phyloP scores from a whole-genome alignment of 2,113 vertebrate species.

The Mugil cephalus region DNA sequence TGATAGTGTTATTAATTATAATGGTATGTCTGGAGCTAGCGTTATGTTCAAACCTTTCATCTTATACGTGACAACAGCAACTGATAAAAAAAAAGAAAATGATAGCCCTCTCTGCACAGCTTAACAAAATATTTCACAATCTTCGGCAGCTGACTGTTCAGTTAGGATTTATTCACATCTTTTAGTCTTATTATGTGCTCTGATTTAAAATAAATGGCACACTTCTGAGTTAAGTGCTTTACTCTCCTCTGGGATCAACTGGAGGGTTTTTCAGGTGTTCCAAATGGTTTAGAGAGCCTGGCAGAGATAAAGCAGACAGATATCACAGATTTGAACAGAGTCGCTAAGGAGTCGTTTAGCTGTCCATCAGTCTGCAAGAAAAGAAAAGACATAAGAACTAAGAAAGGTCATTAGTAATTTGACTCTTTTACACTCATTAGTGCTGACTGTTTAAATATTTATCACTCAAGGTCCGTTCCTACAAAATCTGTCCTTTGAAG shows the following conservation, averaged over 20 bases:
- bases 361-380: too few species aligned
- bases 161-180: not conserved
- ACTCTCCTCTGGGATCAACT: constrained; percentile 23
- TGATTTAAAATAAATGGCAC: not conserved
- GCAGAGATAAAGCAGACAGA: not conserved
- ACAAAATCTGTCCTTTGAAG: constrained; percentile 12
- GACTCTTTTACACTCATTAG: too few species aligned
- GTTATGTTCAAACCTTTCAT: constrained; percentile 32
- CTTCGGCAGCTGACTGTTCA: constrained; percentile 1
- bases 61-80: constrained; percentile 14
- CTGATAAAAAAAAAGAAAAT: constrained; percentile 18
- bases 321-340: not conserved
- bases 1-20: constrained; percentile 47
- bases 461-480: too few species aligned
- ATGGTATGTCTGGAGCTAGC: constrained; percentile 18
- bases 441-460: too few species aligned
- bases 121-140: not conserved
- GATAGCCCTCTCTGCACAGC: not conserved
- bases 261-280: constrained; percentile 11
- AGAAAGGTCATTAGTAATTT: too few species aligned
- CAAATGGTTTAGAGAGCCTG: not conserved
- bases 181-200: not conserved
- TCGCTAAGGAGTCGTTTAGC: not conserved
- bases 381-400: too few species aligned
- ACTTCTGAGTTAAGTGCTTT: constrained; percentile 1